phyloP scores from a whole-genome alignment of 2,797 vertebrate species.

The Acrossocheilus fasciatus region DNA sequence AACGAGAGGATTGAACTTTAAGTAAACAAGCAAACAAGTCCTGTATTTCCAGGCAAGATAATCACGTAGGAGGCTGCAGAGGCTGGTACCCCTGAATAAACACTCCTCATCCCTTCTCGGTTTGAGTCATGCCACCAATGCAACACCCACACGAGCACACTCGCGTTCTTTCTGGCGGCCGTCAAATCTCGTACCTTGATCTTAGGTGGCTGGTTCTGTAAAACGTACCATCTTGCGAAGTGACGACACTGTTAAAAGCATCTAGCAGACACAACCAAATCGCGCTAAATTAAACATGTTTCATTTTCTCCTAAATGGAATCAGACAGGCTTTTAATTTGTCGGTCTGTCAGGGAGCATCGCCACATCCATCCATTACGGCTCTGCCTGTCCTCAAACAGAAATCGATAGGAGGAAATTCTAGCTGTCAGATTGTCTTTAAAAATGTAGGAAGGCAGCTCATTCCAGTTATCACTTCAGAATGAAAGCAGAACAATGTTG shows the following conservation, averaged over 20 bases:
- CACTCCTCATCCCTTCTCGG: constrained; percentile 43
- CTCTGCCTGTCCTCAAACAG: constrained; percentile 44
- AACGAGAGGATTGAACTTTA: constrained; percentile 29
- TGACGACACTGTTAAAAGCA: constrained; percentile 1
- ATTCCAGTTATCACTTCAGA: constrained; percentile 45
- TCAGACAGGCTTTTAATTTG: constrained; percentile 47
- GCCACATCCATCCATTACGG: constrained; percentile 46
- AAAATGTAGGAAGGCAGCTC: constrained; percentile 51
- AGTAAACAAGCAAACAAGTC: constrained; percentile 38
- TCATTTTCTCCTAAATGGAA: constrained; percentile 46
- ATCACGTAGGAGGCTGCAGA: constrained; percentile 17
- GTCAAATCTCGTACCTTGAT: constrained; percentile 45
- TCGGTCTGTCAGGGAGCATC: constrained; percentile 46
- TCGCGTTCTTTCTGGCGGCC: constrained; percentile 7
- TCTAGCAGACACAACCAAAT: constrained; percentile 26
- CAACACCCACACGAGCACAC: constrained; percentile 13
- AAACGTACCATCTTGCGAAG: constrained; percentile 31
- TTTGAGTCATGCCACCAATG: constrained; percentile 25
- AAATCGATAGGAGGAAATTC: constrained; percentile 54
- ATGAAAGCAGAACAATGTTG: constrained; percentile 50
- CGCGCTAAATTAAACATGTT: constrained; percentile 39
- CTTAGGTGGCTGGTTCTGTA: constrained; percentile 37
- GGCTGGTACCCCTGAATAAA: constrained; percentile 41
- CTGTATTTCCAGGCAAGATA: constrained; percentile 20
- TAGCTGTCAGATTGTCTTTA: constrained; percentile 54